phyloP scores from a whole-genome alignment of 1,140 invertebrate species.

The Leptopilina boulardi region DNA sequence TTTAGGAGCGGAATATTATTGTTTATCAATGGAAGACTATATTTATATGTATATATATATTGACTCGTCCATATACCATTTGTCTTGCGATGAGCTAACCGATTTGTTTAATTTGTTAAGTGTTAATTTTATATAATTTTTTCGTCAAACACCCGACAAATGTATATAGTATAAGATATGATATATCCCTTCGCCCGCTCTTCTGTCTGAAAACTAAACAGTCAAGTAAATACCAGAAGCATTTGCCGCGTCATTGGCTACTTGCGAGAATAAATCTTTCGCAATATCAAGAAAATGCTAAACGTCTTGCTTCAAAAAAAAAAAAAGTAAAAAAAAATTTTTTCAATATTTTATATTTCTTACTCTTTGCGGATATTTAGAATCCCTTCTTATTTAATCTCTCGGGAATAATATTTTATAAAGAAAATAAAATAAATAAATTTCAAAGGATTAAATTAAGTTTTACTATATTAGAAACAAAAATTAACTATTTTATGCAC shows the following conservation, averaged over 20 bases:
- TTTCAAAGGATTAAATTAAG: no score
- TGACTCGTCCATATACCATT: slow-evolving; percentile 54
- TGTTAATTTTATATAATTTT: slow-evolving; percentile 74
- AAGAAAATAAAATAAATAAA: no score
- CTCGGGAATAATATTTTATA: no score
- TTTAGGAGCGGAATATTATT: no score
- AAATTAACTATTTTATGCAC: no score
- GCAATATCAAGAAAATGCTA: slow-evolving; percentile 2
- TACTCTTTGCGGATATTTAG: no score
- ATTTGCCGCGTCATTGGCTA: slow-evolving; percentile 44
- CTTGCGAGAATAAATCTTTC: slow-evolving; percentile 35
- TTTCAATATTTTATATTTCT: no score
- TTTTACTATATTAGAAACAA: no score
- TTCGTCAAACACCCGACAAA: slow-evolving; percentile 60
- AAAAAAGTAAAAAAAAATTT: not conserved
- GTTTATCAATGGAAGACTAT: no score
- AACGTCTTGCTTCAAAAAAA: not conserved
- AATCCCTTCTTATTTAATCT: no score
- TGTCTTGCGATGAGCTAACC: slow-evolving; percentile 49
- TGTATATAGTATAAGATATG: slow-evolving; percentile 40
- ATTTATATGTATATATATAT: slow-evolving; percentile 72
- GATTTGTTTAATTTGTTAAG: slow-evolving; percentile 73
- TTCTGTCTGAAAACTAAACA: slow-evolving; percentile 52
- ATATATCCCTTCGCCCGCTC: slow-evolving; percentile 34
- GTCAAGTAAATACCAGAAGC: slow-evolving; percentile 63